Conservation (phyloP, 2,113 vertebrate genomes). For the Toxotes jaculatrix region DNA sequence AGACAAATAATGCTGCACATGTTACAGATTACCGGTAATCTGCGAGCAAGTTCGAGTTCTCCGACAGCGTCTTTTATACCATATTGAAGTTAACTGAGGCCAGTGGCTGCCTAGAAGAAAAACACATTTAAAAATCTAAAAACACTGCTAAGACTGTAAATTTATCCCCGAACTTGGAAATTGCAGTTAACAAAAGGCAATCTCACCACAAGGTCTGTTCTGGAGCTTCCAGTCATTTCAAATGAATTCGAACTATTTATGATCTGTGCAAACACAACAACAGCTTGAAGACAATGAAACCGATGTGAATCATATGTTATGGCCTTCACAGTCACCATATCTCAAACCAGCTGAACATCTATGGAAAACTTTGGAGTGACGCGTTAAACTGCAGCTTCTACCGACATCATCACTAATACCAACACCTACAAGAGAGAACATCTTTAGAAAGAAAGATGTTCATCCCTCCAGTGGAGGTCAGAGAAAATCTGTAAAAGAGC, state of each 20-base stretch:
- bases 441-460: neutral
- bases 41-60: neutral
- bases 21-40: conserved; percentile 16
- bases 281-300: neutral
- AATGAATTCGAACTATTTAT: neutral
- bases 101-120: neutral
- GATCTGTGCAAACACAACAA: too few species aligned
- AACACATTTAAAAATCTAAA: neutral
- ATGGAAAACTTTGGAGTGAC: neutral
- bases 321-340: neutral
- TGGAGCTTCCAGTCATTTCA: neutral
- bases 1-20: conserved; percentile 7
- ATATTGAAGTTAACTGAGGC: neutral
- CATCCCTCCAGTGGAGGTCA: neutral
- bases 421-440: neutral
- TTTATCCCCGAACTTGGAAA: neutral
- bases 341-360: neutral
- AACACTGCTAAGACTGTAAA: neutral
- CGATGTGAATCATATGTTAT: neutral
- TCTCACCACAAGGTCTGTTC: neutral
- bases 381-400: neutral
- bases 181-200: neutral
- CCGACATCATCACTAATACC: neutral
- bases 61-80: neutral
- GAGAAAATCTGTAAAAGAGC: neutral